Conservation (phyloP, 2,888 invertebrate genomes). For the Apamea crenata region DNA sequence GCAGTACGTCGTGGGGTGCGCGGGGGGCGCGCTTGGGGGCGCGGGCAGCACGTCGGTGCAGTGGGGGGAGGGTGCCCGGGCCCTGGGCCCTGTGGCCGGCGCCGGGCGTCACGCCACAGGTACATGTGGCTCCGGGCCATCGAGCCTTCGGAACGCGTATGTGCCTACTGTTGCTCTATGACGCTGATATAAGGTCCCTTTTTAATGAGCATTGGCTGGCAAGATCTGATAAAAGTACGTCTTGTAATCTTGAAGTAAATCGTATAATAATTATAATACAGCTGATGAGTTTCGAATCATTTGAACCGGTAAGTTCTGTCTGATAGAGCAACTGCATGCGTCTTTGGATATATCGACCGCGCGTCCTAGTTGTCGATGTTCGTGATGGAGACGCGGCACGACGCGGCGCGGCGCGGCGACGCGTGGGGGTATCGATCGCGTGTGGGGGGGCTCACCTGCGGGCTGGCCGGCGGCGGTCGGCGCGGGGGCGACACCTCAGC, state of each 20-base stretch:
- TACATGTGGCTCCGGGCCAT: constrained; percentile 11
- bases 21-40: constrained; percentile 24
- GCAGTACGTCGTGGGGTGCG: constrained; percentile 18
- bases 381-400: constrained; percentile 22
- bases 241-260: neutral
- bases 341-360: constrained; percentile 45
- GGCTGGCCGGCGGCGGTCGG: constrained; percentile 67
- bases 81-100: constrained; percentile 15
- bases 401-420: constrained; percentile 28
- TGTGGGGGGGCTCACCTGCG: constrained; percentile 62
- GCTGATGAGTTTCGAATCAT: neutral
- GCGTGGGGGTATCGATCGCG: constrained; percentile 56
- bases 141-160: neutral
- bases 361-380: constrained; percentile 12
- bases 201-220: neutral
- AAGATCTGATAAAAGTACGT: neutral
- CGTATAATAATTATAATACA: too few species aligned
- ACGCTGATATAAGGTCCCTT: neutral
- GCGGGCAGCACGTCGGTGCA: constrained; percentile 26
- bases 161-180: neutral
- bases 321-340: constrained; percentile 36
- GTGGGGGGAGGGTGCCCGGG: neutral
- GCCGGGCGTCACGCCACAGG: constrained; percentile 46
- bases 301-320: neutral
- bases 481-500: constrained; percentile 78